Evolutionary conservation across 2,888 invertebrate genomes (phyloP).

Genomic region (Tachina grossa): DNA sequence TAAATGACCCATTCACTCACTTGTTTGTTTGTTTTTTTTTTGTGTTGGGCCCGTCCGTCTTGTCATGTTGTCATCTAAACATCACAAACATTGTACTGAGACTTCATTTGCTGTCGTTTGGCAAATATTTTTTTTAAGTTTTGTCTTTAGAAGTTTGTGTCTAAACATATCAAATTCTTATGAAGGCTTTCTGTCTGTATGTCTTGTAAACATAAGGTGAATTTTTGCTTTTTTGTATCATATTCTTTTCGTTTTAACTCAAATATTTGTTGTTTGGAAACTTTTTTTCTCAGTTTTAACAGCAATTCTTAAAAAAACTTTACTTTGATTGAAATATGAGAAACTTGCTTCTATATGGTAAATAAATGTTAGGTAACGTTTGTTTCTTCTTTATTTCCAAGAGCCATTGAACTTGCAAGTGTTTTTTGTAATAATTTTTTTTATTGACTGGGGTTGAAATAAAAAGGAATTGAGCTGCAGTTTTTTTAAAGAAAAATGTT

Average conservation of each 20-base stretch:
- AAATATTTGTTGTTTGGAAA: conserved; percentile 19
- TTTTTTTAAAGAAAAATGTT: not conserved
- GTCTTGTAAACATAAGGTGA: conserved; percentile 24
- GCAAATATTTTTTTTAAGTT: conserved; percentile 20
- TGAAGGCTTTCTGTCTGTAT: conserved; percentile 43
- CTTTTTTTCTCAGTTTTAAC: conserved; percentile 11
- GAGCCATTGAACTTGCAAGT: conserved; percentile 46
- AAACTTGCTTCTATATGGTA: not conserved
- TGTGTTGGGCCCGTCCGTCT: conserved; percentile 11
- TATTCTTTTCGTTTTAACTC: conserved; percentile 21
- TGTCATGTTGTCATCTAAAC: conserved; percentile 63
- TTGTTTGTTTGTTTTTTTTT: conserved; percentile 12
- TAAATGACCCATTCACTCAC: conserved; percentile 50
- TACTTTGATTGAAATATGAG: conserved; percentile 61
- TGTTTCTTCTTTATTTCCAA: not conserved
- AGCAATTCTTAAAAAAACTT: conserved; percentile 22
- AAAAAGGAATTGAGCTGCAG: not conserved
- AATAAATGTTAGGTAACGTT: conserved; percentile 14
- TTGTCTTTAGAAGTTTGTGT: conserved; percentile 63
- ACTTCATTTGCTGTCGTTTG: conserved; percentile 23
- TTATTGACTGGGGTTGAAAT: not conserved
- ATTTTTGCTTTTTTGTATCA: conserved; percentile 10
- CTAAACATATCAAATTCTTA: conserved; percentile 68
- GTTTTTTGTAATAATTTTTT: conserved; percentile 5
- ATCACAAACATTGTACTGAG: conserved; percentile 51